Conservation (phyloP, 1,140 invertebrate species). For the Conus ventricosus region DNA sequence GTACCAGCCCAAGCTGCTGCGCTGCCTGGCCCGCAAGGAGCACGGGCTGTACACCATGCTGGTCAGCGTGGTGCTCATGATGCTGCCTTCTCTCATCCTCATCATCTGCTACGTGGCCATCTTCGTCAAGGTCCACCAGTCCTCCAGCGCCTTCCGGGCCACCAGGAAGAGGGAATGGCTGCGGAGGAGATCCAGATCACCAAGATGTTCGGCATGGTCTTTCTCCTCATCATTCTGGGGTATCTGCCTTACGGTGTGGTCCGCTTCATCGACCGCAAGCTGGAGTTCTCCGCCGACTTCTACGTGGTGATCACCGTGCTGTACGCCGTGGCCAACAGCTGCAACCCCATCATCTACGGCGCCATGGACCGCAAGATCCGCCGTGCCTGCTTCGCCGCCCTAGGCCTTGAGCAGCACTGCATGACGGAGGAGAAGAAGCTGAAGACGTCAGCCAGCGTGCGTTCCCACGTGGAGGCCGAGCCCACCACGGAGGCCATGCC, state of each 20-base stretch:
- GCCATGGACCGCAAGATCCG: conserved; percentile 72
- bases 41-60: conserved; percentile 69
- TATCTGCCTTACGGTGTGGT: conserved; percentile 73
- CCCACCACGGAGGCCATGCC: conserved; percentile 46
- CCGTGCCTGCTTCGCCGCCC: conserved; percentile 62
- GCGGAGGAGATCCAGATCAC: conserved; percentile 73
- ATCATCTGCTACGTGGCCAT: conserved; percentile 73
- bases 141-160: conserved; percentile 60
- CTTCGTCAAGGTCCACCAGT: conserved; percentile 71
- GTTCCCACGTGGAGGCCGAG: conserved; percentile 43
- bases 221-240: conserved; percentile 72
- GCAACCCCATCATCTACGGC: conserved; percentile 73
- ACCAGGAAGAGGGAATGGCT: conserved; percentile 66
- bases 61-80: conserved; percentile 69
- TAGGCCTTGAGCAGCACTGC: conserved; percentile 49
- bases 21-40: conserved; percentile 69
- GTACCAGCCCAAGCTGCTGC: conserved; percentile 70
- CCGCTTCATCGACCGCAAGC: conserved; percentile 68
- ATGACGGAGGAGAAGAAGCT: conserved; percentile 42
- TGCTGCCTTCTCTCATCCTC: conserved; percentile 71
- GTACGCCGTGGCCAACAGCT: conserved; percentile 71
- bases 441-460: conserved; percentile 41
- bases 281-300: conserved; percentile 68
- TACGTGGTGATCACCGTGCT: conserved; percentile 73
- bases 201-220: conserved; percentile 75